Percentiles rank a stretch among this genome's conserved stretches.
phyloP scores from a whole-genome alignment of 2,797 vertebrate genomes.

The Okamejei kenojei region DNA sequence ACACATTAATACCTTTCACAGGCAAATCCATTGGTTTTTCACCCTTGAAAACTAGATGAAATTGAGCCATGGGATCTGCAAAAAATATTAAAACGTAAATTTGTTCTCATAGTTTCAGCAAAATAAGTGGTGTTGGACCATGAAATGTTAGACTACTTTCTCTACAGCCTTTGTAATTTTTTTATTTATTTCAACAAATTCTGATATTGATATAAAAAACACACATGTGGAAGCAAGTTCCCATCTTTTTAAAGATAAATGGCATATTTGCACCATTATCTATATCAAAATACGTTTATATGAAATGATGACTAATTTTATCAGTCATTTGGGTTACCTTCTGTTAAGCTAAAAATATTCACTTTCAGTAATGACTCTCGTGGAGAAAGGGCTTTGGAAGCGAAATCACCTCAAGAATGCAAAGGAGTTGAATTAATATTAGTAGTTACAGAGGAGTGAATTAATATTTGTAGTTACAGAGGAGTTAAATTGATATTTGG shows the following conservation, averaged over 20 bases:
- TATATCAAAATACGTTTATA: not conserved
- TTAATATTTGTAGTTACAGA: not conserved
- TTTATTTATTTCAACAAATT: not conserved
- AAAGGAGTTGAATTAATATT: constrained; percentile 10
- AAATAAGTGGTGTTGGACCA: not conserved
- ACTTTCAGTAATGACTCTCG: not conserved
- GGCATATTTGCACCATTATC: not conserved
- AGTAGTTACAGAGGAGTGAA: not conserved
- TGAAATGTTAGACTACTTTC: not conserved
- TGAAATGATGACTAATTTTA: not conserved
- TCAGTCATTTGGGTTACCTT: not conserved
- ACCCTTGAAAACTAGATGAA: not conserved
- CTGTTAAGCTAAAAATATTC: not conserved
- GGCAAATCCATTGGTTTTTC: not conserved
- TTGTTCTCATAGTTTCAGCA: not conserved
- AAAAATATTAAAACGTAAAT: not conserved
- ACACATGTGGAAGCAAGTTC: not conserved
- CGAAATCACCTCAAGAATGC: not conserved
- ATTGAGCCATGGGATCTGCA: not conserved
- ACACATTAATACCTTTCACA: not conserved
- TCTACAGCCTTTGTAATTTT: not conserved
- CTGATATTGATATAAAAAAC: not conserved
- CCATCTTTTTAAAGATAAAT: not conserved
- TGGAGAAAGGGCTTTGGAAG: not conserved
- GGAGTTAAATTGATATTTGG: not conserved